Base-by-base conservation (phyloP, 2,888 invertebrate species). In the Thymelicus lineola region DNA sequence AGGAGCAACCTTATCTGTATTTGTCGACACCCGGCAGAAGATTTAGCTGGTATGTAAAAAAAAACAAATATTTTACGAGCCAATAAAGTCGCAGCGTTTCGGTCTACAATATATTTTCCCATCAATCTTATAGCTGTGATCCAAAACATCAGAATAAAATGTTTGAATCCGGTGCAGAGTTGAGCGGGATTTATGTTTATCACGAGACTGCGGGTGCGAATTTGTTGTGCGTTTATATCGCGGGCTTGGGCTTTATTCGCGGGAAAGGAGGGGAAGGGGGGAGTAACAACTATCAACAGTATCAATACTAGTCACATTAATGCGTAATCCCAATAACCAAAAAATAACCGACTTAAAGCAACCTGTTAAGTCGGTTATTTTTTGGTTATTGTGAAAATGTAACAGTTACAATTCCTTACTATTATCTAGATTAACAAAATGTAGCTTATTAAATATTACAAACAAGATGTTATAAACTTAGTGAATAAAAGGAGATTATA, bases 121-220 rank as follows among this genome's bases (percentile, higher is more conserved):
- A 61, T 46, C 61, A 46, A 46, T 61, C 45, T 46, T 35, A 46
- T 48, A 61, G 46, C 28, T 45, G 60, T 15, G 17, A 15, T 5
- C 1, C 38, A 28, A 46, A 15, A 61, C 46, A 61, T 61, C 28
- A 20, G 28, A 61, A 61, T 61, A 61, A 61, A 46, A 46, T 61
- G 61, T 46, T 61, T 28, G 28, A 61, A 61, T 61, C 46, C 46
- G 61, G 28, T 50, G 48, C 15, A 50, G 48, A 46, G 46, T 45
- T 35, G 46, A 61, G 20, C 45, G 3, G 60, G 45, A 28, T 61
- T 61, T 61, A 61, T 61, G 46, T 61, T 61, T 46, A 61, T 61
- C 61, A 15, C 46, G 45, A 17, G 7, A 28, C 28, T 17, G 17
- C n/a, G 17, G 46, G 61, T n/a, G 46, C 28, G 46, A 46, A 61